These are phyloP conservation scores for Agonum fuliginosum DNA, from an alignment of 2,888 invertebrate genomes.

Conservation along the genomic window DNA sequence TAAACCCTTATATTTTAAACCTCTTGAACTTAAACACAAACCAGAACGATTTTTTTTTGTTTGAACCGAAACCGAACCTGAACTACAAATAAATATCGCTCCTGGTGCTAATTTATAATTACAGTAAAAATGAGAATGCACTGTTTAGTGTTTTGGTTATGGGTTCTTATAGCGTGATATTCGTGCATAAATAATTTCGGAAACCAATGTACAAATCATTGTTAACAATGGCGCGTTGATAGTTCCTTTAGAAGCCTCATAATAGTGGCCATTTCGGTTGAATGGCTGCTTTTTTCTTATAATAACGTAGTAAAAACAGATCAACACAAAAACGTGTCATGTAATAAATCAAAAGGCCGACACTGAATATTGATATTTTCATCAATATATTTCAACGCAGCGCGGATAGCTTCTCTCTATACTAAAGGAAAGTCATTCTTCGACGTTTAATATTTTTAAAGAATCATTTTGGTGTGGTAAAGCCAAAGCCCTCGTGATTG, in stretches of 20 bases:
- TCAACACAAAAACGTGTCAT: slow-evolving; percentile 51
- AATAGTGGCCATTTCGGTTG: not conserved
- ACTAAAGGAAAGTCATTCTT: slow-evolving; percentile 47
- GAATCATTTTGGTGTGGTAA: slow-evolving; percentile 42
- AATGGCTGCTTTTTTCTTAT: slow-evolving; percentile 30
- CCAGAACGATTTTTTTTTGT: too few relatives aligned
- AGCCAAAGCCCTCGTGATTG: slow-evolving; percentile 28
- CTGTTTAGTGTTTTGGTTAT: too few relatives aligned
- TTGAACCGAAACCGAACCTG: too few relatives aligned
- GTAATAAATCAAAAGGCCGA: slow-evolving; percentile 53
- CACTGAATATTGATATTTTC: slow-evolving; percentile 56
- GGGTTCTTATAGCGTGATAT: too few relatives aligned
- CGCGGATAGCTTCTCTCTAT: slow-evolving; percentile 3
- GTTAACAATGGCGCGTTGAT: not conserved
- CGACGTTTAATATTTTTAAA: slow-evolving; percentile 55
- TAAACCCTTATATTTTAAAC: too few relatives aligned
- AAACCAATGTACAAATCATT: too few relatives aligned
- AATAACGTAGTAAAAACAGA: slow-evolving; percentile 37
- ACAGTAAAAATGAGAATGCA: too few relatives aligned
- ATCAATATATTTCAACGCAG: slow-evolving; percentile 45
- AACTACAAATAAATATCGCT: too few relatives aligned
- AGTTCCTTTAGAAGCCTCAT: not conserved
- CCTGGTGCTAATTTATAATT: too few relatives aligned
- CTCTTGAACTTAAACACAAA: too few relatives aligned
- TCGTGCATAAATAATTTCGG: too few relatives aligned